A percentile compares a stretch with the other conserved stretches of the same genome.
These are phyloP conservation scores for Gracilinanus agilis DNA, from an alignment of 2,113 vertebrate species.

Conservation along the genomic window DNA sequence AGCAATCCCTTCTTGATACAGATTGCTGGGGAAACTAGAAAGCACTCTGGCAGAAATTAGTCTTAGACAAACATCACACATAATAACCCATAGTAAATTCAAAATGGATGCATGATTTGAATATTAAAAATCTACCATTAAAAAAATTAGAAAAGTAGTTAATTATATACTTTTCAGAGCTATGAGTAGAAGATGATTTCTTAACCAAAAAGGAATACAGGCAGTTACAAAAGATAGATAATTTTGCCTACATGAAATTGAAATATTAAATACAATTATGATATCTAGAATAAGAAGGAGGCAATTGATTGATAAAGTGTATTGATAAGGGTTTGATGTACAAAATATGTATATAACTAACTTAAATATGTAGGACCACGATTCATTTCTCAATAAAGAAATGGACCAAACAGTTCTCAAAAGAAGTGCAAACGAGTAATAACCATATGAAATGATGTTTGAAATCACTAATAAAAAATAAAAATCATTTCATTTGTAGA, in stretches of 20 bases:
- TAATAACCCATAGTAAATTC: background rate
- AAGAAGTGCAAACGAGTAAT: background rate
- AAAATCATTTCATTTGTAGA: background rate
- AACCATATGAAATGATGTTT: background rate
- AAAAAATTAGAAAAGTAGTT: background rate
- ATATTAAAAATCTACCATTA: background rate
- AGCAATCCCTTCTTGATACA: background rate
- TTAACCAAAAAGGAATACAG: background rate
- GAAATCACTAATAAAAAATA: background rate
- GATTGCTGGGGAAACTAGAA: background rate
- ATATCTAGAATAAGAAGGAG: background rate
- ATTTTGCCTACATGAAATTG: background rate
- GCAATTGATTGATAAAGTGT: background rate
- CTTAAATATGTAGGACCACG: background rate
- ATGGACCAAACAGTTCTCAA: background rate
- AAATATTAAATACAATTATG: background rate
- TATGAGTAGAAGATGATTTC: background rate
- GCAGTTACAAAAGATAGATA: background rate
- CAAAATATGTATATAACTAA: background rate
- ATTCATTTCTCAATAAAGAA: background rate
- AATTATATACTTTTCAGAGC: background rate
- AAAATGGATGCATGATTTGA: too few relatives aligned
- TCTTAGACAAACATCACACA: background rate
- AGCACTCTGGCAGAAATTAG: background rate
- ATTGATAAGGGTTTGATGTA: background rate